Evolutionary conservation across 2,113 vertebrate species (phyloP), one percentile per base, ranked within the genome.

Genomic region (Holacanthus passer): DNA sequence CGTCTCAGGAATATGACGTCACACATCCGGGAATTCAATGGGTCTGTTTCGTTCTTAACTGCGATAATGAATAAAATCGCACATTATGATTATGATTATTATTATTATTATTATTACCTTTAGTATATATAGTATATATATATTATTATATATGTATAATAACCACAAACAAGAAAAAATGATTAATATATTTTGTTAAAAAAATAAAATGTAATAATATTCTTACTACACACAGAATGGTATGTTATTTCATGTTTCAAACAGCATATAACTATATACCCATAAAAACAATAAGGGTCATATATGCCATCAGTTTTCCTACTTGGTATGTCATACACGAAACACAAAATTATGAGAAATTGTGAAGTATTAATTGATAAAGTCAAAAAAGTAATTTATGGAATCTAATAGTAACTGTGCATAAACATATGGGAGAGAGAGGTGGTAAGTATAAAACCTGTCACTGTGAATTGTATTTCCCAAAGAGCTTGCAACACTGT

Each of bases 1-100:
- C 37, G 91, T 82, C 93, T 16, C 90, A 5, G 1, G 0, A 31
- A 59, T 77, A 91, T 93, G 89, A 93, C 92, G 91, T 88, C 82
- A 89, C 0, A 79, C 71, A 91, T 89, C 82, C 91, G 92, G 85
- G 87, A 27, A 48, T 29, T 6, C 0, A n/a, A 4, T 19, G 10
- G 43, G 22, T 14, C 62, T 19, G 29, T 59, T 32, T 22, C 17
- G 1, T 50, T 12, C 12, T 11, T 53, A 1, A 11, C 10, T 1
- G 17, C 31, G 7, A 17, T n/a, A 37, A 52, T n/a, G n/a, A n/a
- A n/a, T n/a, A n/a, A n/a, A n/a, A n/a, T n/a, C n/a, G n/a, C n/a
- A n/a, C n/a, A n/a, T n/a, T n/a, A n/a, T n/a, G n/a, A n/a, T n/a
- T n/a, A n/a, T n/a, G n/a, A n/a, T n/a, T n/a, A n/a, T n/a, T n/a